A percentile compares a stretch with the other conserved stretches of the same genome.
These are phyloP conservation scores for Dicranocentrus wangi DNA, from an alignment of 2,888 invertebrate genomes.

Conservation along the genomic window DNA sequence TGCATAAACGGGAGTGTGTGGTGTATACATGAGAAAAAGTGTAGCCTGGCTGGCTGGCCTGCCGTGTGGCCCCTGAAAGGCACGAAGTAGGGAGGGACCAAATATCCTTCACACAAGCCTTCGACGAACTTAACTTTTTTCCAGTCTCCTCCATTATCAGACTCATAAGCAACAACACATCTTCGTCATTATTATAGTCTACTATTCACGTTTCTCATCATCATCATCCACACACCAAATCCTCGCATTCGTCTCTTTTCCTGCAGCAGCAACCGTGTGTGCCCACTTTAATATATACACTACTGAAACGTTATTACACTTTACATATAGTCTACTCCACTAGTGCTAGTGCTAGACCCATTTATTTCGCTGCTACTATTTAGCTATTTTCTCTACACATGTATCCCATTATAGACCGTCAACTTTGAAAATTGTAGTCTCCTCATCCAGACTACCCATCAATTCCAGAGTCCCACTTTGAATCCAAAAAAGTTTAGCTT, in stretches of 20 bases:
- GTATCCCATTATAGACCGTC: constrained; percentile 29
- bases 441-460: no score
- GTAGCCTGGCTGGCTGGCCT: constrained; percentile 60
- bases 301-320: constrained; percentile 16
- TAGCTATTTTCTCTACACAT: constrained; percentile 24
- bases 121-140: constrained; percentile 61
- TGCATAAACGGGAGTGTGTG: background rate
- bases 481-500: no score
- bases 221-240: constrained; percentile 25
- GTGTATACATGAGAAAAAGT: constrained; percentile 44
- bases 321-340: constrained; percentile 4
- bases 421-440: no score
- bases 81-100: constrained; percentile 67
- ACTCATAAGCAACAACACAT: constrained; percentile 41
- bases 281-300: constrained; percentile 48
- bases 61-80: constrained; percentile 67
- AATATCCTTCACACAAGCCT: constrained; percentile 68
- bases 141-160: constrained; percentile 59
- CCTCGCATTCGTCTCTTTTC: constrained; percentile 40
- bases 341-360: constrained; percentile 27
- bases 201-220: constrained; percentile 23
- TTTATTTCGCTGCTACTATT: constrained; percentile 15
- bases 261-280: constrained; percentile 54
- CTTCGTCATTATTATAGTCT: constrained; percentile 43
- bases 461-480: no score